Conservation (phyloP, 2,113 vertebrate species). For the Sinocyclocheilus anophthalmus region DNA sequence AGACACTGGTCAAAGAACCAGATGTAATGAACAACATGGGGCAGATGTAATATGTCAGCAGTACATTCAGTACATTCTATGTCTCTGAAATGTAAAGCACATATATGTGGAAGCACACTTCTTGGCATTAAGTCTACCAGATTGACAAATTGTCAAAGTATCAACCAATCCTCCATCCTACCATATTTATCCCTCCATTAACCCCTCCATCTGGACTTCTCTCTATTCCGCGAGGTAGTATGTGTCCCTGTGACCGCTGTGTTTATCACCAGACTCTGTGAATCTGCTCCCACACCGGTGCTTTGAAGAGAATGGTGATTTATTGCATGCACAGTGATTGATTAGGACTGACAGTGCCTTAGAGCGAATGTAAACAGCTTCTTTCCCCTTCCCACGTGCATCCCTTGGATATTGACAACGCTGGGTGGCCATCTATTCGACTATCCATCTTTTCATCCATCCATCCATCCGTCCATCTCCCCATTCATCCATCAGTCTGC, state of each 20-base stretch:
- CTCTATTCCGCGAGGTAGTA: neutral
- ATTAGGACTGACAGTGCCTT: conserved; percentile 52
- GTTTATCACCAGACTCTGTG: neutral
- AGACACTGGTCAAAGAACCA: too few relatives aligned
- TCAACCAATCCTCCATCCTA: neutral
- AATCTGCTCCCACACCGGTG: neutral
- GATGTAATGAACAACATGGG: too few relatives aligned
- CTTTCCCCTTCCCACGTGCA: conserved; percentile 21
- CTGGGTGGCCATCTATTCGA: conserved; percentile 40
- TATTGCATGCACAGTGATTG: conserved; percentile 47
- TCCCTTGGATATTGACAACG: conserved; percentile 32
- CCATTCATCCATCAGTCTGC: conserved; percentile 29
- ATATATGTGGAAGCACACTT: neutral
- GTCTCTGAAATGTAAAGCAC: neutral
- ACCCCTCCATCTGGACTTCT: neutral
- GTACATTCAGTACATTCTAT: neutral
- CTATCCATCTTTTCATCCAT: conserved; percentile 9
- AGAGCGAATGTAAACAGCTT: conserved; percentile 44
- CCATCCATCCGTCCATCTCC: neutral
- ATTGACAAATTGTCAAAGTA: conserved; percentile 1
- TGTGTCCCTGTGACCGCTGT: neutral
- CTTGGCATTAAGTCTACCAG: neutral
- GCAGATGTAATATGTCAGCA: too few relatives aligned
- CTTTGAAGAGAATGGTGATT: conserved; percentile 47
- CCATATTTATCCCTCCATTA: neutral